These are phyloP conservation scores for Sparus aurata DNA, from an alignment of 2,797 vertebrate species.

Conservation along the genomic window DNA sequence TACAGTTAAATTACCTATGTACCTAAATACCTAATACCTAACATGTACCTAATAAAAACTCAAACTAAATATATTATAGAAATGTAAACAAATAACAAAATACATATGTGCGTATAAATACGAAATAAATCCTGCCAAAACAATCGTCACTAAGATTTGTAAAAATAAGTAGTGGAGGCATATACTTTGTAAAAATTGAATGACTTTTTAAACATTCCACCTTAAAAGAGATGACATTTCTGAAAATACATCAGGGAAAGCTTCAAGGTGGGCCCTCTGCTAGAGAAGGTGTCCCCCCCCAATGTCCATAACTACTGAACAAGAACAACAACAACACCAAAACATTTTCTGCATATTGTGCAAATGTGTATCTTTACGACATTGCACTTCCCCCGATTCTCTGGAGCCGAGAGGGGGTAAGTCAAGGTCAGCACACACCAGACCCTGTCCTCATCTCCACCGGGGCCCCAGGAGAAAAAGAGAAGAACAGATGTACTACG, in stretches of 20 bases:
- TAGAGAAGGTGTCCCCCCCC: not conserved
- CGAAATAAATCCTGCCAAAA: not conserved
- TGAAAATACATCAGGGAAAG: constrained; percentile 23
- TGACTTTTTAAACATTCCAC: constrained; percentile 33
- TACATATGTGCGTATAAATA: not conserved
- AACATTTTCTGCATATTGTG: not conserved
- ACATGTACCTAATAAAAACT: too few relatives aligned
- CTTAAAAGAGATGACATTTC: constrained; percentile 44
- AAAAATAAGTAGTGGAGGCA: not conserved
- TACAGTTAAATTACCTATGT: not conserved
- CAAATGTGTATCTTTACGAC: not conserved
- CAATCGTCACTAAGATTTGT: not conserved
- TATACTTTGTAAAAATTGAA: not conserved
- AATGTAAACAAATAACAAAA: not conserved
- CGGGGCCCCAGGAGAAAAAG: constrained; percentile 23
- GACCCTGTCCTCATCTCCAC: constrained; percentile 36
- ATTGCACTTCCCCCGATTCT: constrained; percentile 25
- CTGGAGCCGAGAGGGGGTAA: constrained; percentile 24
- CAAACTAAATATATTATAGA: not conserved
- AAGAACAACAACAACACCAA: not conserved
- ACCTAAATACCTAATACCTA: too few relatives aligned
- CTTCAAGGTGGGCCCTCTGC: constrained; percentile 33
- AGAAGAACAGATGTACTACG: constrained; percentile 17
- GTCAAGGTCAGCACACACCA: constrained; percentile 53
- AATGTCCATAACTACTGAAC: not conserved